Evolutionary conservation across 2,888 invertebrate species (phyloP).

Genomic region (Eupelmus urozonus): DNA sequence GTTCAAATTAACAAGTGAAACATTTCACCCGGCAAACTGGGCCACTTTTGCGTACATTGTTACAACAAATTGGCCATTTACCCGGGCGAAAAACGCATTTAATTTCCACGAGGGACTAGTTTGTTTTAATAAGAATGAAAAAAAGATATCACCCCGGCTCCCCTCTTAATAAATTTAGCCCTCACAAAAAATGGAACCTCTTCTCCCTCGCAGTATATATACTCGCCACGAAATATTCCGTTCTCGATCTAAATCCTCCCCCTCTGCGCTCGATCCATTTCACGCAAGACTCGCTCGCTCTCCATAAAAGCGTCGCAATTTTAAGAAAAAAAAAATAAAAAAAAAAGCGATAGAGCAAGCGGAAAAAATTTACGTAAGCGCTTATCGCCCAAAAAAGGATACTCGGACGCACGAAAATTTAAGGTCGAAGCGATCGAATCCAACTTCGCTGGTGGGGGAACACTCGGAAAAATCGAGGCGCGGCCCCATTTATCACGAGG

Average conservation of each 20-base stretch:
- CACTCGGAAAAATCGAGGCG: slow-evolving; percentile 2
- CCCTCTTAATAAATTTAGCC: no score
- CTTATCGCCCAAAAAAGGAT: slow-evolving; percentile 40
- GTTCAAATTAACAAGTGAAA: no score
- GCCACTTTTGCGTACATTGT: no score
- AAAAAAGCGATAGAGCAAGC: not conserved
- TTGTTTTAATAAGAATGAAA: no score
- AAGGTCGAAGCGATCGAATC: slow-evolving; percentile 29
- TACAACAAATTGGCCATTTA: no score
- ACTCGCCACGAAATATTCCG: slow-evolving; percentile 8
- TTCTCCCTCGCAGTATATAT: not conserved
- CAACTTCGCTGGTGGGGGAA: slow-evolving; percentile 14
- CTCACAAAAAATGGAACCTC: no score
- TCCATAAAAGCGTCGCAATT: slow-evolving; percentile 35
- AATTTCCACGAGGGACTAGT: no score
- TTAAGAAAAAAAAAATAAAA: slow-evolving; percentile 6
- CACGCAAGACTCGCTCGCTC: slow-evolving; percentile 38
- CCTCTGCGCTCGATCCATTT: slow-evolving; percentile 30
- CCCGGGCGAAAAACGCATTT: no score
- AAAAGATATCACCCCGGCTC: no score
- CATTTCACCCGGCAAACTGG: no score
- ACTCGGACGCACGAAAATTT: slow-evolving; percentile 28
- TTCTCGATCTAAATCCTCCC: slow-evolving; percentile 22
- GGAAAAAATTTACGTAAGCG: slow-evolving; percentile 42
- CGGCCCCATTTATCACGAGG: slow-evolving; percentile 42